Base-by-base conservation (phyloP, 2,113 vertebrate species). In the Pterocles orientalis region DNA sequence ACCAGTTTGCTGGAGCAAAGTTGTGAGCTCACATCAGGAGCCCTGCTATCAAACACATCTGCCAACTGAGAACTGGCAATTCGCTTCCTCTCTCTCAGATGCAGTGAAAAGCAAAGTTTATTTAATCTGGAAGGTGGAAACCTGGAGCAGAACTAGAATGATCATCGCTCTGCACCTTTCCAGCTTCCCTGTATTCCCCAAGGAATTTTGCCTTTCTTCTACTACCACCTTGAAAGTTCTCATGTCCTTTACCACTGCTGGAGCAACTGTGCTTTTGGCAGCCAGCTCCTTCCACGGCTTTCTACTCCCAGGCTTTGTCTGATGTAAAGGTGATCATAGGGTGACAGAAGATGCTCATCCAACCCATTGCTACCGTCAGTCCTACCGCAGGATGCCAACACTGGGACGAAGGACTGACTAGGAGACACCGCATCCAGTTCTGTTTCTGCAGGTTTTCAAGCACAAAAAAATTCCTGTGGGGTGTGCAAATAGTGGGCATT, bases 91-190 rank as follows among this genome's bases (percentile, higher is more conserved):
- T 83, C 57, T 20, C 31, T 66, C 50, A 29, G 24, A 28, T 19
- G 24, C 39, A 48, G 39, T 34, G 71, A 72, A 90, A 78, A 81
- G 19, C 15, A 10, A 68, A 14, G 18, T 60, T 82, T 45, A 25
- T 70, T 82, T 83, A 47, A 64, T 50, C 36, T 68, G 39, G 66
- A 88, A 72, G 28, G 60, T 19, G 78, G 66, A 94, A 86, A 83
- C 16, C 31, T 51, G 8, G 9, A 50, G 20, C 33, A 24, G 61
- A 56, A 41, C 29, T 28, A 76, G 56, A 81, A n/a, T 19, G 3
- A 43, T 24, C 11, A 5, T 14, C 0, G 0, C 36, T 54, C 25
- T 62, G 11, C 2, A 3, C 15, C 6, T 84, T 91, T 34, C 25
- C 61, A 89, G 8, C 24, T 79, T 80, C 31, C 60, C 18, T 92